Evolutionary conservation across 2,797 vertebrate species (phyloP), one percentile per base, ranked within the genome.

Genomic region (Hyperoplus lanceolatus): DNA sequence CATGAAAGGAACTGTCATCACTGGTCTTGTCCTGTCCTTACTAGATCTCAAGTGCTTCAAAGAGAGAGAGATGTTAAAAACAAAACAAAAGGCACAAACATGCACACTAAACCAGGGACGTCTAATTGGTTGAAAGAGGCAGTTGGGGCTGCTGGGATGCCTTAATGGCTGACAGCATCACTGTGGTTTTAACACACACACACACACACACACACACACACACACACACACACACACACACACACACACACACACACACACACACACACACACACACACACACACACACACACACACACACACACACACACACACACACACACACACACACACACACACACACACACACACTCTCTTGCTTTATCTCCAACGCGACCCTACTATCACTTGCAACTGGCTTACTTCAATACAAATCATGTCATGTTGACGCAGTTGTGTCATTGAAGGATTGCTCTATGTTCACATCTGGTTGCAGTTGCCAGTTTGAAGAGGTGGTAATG

Each of bases 1-100:
- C 89, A 90, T 91, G 90, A 93, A 91, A 91, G 88, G 61, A 89
- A 81, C 90, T 87, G 93, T 91, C 93, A 91, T 87, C 87, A 59
- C 83, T 80, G 88, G 88, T 84, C 92, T 82, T 88, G 89, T 90
- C 82, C 85, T 87, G 82, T 79, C 80, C 81, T 84, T 91, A 88
- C 90, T 87, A 87, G 83, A 91, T 88, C 86, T 85, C 81, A 70
- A 74, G 61, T 43, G 46, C 86, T 87, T 89, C 81, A 85, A 69
- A 84, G 68, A 69, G 71, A 84, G 68, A 69, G 46, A 82, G 72
- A 86, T 79, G 74, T 29, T 29, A 29, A 29, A 81, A 87, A 88
- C 87, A 83, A 69, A 79, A 79, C 81, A 65, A 70, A 43, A 76
- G 67, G 76, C 69, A 80, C 58, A 80, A 58, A 82, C 51, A 64